Conservation (phyloP, 2,113 vertebrate genomes). For the Leucoraja erinaceus region DNA sequence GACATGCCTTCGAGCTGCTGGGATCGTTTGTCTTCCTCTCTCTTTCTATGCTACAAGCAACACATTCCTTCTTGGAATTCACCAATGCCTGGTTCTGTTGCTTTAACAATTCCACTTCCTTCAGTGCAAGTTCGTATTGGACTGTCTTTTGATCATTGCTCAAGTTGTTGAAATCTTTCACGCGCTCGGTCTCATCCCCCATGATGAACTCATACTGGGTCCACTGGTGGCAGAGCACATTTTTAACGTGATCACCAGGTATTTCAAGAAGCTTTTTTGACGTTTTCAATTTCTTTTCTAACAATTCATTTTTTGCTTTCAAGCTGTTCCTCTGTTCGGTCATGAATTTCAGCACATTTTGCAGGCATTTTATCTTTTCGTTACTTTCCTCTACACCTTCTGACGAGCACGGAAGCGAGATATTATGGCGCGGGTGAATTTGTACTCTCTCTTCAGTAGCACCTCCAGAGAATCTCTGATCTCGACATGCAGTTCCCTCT, state of each 20-base stretch:
- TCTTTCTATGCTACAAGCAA: neutral
- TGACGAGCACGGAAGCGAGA: neutral
- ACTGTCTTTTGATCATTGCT: slow-evolving; percentile 43
- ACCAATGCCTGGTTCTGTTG: slow-evolving; percentile 58
- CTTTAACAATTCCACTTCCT: slow-evolving; percentile 60
- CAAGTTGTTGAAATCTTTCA: slow-evolving; percentile 37
- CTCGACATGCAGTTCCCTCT: slow-evolving; percentile 47
- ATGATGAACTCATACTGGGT: slow-evolving; percentile 53
- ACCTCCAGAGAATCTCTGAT: too few species aligned
- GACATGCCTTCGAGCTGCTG: slow-evolving; percentile 69
- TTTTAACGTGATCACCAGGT: slow-evolving; percentile 54
- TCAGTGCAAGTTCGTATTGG: slow-evolving; percentile 62
- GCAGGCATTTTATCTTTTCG: neutral
- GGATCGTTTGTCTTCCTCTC: slow-evolving; percentile 65
- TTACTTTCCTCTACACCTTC: too few species aligned
- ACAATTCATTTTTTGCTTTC: slow-evolving; percentile 54
- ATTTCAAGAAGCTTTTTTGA: slow-evolving; percentile 55
- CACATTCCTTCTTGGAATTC: slow-evolving; percentile 52
- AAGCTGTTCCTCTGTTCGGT: slow-evolving; percentile 65
- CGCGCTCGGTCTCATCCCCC: neutral
- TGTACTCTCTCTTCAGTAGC: neutral
- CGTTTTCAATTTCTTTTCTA: slow-evolving; percentile 56
- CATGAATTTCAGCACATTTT: slow-evolving; percentile 41
- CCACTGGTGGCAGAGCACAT: slow-evolving; percentile 60
- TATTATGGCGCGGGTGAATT: too few species aligned